Evolutionary conservation across 1,140 invertebrate species (phyloP).

Genomic region (Venturia canescens): DNA sequence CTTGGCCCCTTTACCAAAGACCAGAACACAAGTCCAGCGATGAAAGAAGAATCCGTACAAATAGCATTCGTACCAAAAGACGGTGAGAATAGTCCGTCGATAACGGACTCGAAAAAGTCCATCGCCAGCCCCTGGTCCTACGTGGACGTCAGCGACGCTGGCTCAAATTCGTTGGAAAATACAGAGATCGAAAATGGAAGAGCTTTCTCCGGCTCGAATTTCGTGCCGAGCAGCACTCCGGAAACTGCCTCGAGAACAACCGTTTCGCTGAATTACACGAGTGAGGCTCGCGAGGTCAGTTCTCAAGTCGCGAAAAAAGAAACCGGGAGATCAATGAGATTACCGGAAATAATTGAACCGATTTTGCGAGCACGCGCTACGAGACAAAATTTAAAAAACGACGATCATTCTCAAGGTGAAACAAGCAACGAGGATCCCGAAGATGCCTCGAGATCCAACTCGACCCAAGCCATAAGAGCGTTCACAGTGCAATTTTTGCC

Average conservation of each 20-base stretch:
- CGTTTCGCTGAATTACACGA: slow-evolving; percentile 34
- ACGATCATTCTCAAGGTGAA: neutral
- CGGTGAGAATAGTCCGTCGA: slow-evolving; percentile 40
- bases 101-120: slow-evolving; percentile 46
- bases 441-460: slow-evolving; percentile 63
- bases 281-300: slow-evolving; percentile 76
- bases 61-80: slow-evolving; percentile 30
- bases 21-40: slow-evolving; percentile 48
- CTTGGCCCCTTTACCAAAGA: slow-evolving; percentile 72
- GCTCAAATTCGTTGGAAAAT: slow-evolving; percentile 69
- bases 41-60: neutral
- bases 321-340: slow-evolving; percentile 74
- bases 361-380: slow-evolving; percentile 80
- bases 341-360: slow-evolving; percentile 84
- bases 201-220: slow-evolving; percentile 61
- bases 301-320: slow-evolving; percentile 74
- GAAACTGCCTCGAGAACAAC: slow-evolving; percentile 21
- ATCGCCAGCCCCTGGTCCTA: slow-evolving; percentile 66
- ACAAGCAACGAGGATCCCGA: slow-evolving; percentile 59
- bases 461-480: slow-evolving; percentile 58
- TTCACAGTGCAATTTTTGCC: slow-evolving; percentile 88
- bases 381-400: slow-evolving; percentile 60
- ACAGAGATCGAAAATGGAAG: slow-evolving; percentile 62
- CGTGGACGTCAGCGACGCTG: slow-evolving; percentile 67
- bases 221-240: slow-evolving; percentile 49